Conservation (phyloP, 1,140 invertebrate genomes). For the Tetramorium parvispinum region DNA sequence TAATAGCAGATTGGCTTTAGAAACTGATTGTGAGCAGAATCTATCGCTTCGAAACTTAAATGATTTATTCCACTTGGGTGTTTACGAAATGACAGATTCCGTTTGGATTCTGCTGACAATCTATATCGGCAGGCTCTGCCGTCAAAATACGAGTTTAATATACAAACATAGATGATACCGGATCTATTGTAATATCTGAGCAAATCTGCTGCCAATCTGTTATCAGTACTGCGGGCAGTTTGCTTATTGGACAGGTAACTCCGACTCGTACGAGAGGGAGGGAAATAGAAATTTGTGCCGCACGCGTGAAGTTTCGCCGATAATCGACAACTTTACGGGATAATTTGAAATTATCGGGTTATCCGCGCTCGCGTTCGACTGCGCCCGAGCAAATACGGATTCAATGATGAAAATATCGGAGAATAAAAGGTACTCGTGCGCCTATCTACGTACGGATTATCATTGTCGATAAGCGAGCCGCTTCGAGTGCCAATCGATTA, state of each 20-base stretch:
- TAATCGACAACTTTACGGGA: neutral
- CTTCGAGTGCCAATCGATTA: conserved; percentile 30
- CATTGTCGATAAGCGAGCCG: conserved; percentile 1
- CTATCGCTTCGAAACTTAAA: neutral
- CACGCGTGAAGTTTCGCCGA: neutral
- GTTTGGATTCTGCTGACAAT: too few relatives aligned
- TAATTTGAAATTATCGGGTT: conserved; percentile 17
- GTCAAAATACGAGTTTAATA: neutral
- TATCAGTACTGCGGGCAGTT: neutral
- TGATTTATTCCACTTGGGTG: neutral
- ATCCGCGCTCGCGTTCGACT: neutral
- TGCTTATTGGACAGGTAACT: neutral
- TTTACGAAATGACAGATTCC: too few relatives aligned
- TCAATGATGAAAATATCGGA: neutral
- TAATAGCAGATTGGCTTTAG: neutral
- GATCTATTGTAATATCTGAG: neutral
- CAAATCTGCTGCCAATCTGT: neutral
- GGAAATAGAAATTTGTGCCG: neutral
- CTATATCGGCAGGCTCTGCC: neutral
- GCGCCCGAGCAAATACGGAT: neutral
- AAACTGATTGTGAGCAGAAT: neutral
- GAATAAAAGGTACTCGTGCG: neutral
- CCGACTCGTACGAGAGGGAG: neutral
- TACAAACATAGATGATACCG: neutral
- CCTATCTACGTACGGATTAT: neutral